These are phyloP conservation scores for Hyphantria cunea DNA, from an alignment of 1,140 invertebrate genomes.

Conservation along the genomic window DNA sequence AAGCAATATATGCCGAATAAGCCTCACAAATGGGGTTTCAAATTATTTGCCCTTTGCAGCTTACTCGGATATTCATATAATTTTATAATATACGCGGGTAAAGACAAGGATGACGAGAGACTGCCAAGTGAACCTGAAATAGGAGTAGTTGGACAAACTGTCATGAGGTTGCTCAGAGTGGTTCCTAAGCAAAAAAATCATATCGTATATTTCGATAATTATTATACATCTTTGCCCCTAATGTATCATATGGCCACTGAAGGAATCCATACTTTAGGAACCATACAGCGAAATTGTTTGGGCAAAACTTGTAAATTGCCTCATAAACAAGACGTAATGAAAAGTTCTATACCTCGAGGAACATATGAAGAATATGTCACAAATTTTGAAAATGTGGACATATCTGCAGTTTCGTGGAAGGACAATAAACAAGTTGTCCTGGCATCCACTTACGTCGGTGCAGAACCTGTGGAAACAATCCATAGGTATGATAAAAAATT, in stretches of 20 bases:
- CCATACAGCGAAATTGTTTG: constrained; percentile 28
- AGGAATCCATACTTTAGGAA: constrained; percentile 32
- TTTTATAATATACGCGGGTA: no score
- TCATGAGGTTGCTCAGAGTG: no score
- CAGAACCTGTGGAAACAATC: constrained; percentile 35
- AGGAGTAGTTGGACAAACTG: no score
- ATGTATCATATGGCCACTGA: neutral
- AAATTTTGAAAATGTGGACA: constrained; percentile 34
- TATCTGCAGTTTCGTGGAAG: constrained; percentile 38
- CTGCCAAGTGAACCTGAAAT: no score
- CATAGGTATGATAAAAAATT: constrained; percentile 40
- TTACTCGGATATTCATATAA: no score
- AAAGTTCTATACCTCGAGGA: constrained; percentile 28
- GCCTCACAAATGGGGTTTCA: no score
- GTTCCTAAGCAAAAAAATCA: no score
- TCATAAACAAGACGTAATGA: constrained; percentile 30
- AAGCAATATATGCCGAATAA: no score
- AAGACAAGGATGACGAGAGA: no score
- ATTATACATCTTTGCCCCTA: no score
- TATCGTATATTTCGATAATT: no score
- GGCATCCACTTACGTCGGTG: constrained; percentile 41
- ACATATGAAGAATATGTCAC: constrained; percentile 39
- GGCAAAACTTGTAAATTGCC: constrained; percentile 36
- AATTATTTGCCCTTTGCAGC: no score
- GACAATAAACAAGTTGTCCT: constrained; percentile 41